Percentiles rank a stretch among this genome's conserved stretches.
These are phyloP conservation scores for Crotalus tigris DNA, from an alignment of 2,113 vertebrate genomes.

Conservation along the genomic window DNA sequence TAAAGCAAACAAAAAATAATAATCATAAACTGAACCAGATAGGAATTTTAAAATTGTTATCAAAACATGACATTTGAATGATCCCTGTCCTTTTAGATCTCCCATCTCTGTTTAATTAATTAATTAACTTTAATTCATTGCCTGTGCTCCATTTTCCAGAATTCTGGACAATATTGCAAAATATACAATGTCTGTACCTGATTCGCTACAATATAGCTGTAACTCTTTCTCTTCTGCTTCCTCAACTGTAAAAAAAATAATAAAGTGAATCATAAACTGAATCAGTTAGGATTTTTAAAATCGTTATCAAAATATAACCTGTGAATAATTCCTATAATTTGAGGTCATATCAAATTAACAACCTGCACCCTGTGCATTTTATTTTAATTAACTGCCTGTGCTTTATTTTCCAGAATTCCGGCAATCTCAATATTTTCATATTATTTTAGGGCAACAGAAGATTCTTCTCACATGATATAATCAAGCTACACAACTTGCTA, in stretches of 20 bases:
- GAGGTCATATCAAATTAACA: not conserved
- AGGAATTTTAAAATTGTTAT: not conserved
- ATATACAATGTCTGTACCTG: slow-evolving; percentile 37
- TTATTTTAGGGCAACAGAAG: not conserved
- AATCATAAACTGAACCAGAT: not conserved
- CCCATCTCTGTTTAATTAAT: not conserved
- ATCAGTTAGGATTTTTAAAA: not conserved
- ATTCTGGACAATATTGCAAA: not conserved
- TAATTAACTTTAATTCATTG: not conserved
- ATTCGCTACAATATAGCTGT: not conserved
- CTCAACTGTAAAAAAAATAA: slow-evolving; percentile 28
- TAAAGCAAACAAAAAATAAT: not conserved
- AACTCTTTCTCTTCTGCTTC: slow-evolving; percentile 37
- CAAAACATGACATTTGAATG: not conserved
- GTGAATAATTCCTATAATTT: not conserved
- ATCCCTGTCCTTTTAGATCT: not conserved
- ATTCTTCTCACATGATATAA: not conserved
- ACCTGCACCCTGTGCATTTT: not conserved
- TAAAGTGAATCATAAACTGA: not conserved
- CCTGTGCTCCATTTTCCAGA: not conserved
- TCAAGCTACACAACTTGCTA: not conserved
- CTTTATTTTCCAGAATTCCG: not conserved
- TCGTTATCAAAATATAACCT: not conserved
- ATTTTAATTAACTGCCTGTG: not conserved
- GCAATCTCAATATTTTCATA: not conserved